Evolutionary conservation across 2,888 invertebrate genomes (phyloP), one percentile per base, ranked within the genome.

Genomic region (Microplitis deprimator): DNA sequence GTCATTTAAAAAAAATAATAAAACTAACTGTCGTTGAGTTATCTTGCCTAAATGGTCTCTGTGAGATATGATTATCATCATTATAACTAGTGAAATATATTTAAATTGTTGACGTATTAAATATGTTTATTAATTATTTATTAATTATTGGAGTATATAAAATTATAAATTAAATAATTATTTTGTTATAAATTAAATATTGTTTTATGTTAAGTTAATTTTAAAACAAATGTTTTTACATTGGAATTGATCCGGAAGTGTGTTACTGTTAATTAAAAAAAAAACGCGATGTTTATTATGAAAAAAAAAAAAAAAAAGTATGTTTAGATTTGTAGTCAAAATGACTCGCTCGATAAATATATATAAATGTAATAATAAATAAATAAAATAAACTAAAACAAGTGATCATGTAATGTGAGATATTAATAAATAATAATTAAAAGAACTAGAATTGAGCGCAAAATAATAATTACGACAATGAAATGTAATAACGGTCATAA

Each of bases 401-500:
- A 50, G 50, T 50, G 29, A 65, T 38, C 5, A 38, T 29, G 29
- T 65, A 65, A 29, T 29, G 65, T 65, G 65, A 65, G 65, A 65
- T 65, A 65, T 29, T 62, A 80, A 77, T 75, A 79, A 81, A 76
- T 76, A 29, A 29, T 29, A 4, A 29, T 29, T 29, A 29, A 76
- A 79, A 74, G 76, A 75, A 77, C 68, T 77, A 78, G 62, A 69
- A 29, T 74, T 77, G 78, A 61, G 75, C 68, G 75, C 39, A 72
- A 68, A 39, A 61, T 67, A 68, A 50, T 69, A 73, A 70, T 39
- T 29, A 59, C 29, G 50, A 16, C 39, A 70, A 72, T 59, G 75
- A 77, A 76, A 77, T 70, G 73, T 70, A 77, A 50, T 79, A 77
- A 78, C 80, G 79, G 71, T 81, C 77, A 73, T 81, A 81, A 81